Evolutionary conservation across 2,888 invertebrate genomes (phyloP), one percentile per base, ranked within the genome.

Genomic region (Endomychus coccineus): DNA sequence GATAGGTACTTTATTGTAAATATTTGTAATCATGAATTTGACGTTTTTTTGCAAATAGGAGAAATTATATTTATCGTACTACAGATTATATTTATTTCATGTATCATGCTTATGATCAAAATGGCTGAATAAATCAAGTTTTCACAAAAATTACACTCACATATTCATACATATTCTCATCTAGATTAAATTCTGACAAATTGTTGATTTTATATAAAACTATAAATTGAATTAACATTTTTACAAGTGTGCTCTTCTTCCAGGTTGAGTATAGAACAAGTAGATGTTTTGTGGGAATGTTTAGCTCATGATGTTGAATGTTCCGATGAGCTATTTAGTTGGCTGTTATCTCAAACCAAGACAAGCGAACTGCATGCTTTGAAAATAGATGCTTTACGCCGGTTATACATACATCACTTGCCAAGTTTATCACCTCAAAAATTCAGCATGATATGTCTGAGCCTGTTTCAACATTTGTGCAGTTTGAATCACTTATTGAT

Each of bases 281-380:
- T 94, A 31, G 91, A 94, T 58, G 83, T 82, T 15, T 65, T 95
- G 3, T 95, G 94, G 95, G 81, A 83, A 49, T 92, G 92, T 66
- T 69, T 95, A 34, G 89, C 91, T 0, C 80, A 82, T 29, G 87
- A 89, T 59, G 67, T 76, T 0, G 87, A 87, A 52, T 90, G 90
- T 55, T 82, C 87, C 0, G 94, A 95, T 62, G 92, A 94, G 54
- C 75, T 92, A 14, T 91, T 94, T 63, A 88, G 86, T 40, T 95
- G 95, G 95, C 68, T 95, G 30, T 74, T 94, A 23, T 84, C 86
- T 5, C 94, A 95, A 65, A 87, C 90, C 2, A 88, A 90, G 65
- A 85, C 86, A 11, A 87, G 89, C 1, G 91, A 94, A 45, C 84
- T 91, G 51, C 94, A 95, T 66, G 92, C 92, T 0, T 70, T 95